Percentiles rank a stretch among this genome's conserved stretches.
These are phyloP conservation scores for Drosophila anceps DNA, from an alignment of 2,888 invertebrate genomes.

Conservation along the genomic window DNA sequence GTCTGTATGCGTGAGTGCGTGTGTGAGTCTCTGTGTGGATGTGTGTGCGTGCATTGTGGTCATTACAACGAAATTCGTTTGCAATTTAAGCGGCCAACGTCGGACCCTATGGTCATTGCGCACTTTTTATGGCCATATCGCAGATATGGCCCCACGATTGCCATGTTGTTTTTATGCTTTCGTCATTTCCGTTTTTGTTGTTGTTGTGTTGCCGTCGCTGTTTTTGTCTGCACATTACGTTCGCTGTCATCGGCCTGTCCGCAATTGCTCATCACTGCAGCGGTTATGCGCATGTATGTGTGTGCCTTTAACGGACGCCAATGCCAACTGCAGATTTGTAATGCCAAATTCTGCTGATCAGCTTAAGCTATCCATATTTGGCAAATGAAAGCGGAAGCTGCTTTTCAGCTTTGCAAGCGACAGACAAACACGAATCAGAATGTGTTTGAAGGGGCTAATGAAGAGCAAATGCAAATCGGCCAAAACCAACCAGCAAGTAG, in stretches of 20 bases:
- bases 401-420: slow-evolving; percentile 26
- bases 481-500: slow-evolving; percentile 15
- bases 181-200: slow-evolving; percentile 76
- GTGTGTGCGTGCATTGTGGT: slow-evolving; percentile 57
- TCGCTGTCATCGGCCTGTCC: slow-evolving; percentile 66
- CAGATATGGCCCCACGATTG: slow-evolving; percentile 32
- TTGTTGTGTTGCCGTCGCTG: slow-evolving; percentile 23
- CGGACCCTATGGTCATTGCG: slow-evolving; percentile 21
- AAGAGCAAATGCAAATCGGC: slow-evolving; percentile 67
- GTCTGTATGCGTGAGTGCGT: neutral
- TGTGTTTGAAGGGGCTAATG: slow-evolving; percentile 63
- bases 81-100: slow-evolving; percentile 59
- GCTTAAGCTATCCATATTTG: slow-evolving; percentile 27
- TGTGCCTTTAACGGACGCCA: slow-evolving; percentile 21
- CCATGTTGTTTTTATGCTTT: slow-evolving; percentile 67
- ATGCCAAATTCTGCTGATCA: slow-evolving; percentile 16
- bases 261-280: slow-evolving; percentile 64
- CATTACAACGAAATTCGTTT: slow-evolving; percentile 79
- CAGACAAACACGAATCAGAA: slow-evolving; percentile 57
- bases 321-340: slow-evolving; percentile 16
- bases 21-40: slow-evolving; percentile 9
- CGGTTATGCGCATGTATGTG: slow-evolving; percentile 30
- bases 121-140: slow-evolving; percentile 64
- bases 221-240: slow-evolving; percentile 59
- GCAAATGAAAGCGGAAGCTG: slow-evolving; percentile 37